Percentiles rank a stretch among this genome's conserved stretches.
phyloP scores from a whole-genome alignment of 2,113 vertebrate species.

The Heterocephalus glaber region DNA sequence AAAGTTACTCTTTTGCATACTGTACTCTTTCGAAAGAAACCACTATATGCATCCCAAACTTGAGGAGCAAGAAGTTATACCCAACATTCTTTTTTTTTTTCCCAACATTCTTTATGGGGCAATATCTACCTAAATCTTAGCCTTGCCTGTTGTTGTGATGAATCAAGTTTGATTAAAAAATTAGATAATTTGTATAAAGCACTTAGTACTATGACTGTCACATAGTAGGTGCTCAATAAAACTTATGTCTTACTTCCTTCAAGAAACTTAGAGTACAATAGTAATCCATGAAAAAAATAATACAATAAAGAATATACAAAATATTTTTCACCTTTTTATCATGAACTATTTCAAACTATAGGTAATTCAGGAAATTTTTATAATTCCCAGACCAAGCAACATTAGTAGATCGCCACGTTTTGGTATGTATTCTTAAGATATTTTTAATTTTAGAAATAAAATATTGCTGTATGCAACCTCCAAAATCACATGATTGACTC shows the following conservation, averaged over 20 bases:
- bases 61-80: neutral
- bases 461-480: neutral
- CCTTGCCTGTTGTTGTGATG: neutral
- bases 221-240: neutral
- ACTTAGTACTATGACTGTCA: neutral
- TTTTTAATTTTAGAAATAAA: neutral
- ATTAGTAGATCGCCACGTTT: neutral
- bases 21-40: neutral
- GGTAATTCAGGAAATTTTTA: neutral
- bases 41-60: neutral
- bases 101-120: neutral
- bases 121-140: neutral
- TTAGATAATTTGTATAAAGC: neutral
- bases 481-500: neutral
- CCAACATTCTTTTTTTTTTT: neutral
- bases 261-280: neutral
- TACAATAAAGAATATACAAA: neutral
- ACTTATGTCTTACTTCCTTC: neutral
- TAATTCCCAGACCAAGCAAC: neutral
- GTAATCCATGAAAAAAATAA: neutral
- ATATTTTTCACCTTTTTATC: neutral
- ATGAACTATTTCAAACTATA: neutral
- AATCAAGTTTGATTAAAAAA: neutral
- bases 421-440: neutral
- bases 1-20: neutral